Evolutionary conservation across 2,797 vertebrate genomes (phyloP), one percentile per base, ranked within the genome.

Genomic region (Diplodus puntazzo): DNA sequence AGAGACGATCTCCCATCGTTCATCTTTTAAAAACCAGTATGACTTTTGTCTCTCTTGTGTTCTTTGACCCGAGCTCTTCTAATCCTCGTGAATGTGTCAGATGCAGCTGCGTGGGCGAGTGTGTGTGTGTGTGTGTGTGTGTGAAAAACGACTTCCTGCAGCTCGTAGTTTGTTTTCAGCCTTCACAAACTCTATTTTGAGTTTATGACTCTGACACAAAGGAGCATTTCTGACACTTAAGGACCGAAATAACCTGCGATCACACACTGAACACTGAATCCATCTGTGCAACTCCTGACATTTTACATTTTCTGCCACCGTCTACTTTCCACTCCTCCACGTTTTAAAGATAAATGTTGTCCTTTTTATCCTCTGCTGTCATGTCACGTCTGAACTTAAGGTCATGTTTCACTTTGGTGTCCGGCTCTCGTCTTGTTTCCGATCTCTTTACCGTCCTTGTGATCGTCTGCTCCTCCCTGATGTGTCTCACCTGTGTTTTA

Each of bases 171-270:
- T 77, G 39, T 34, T 48, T 48, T 60, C 27, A 12, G 20, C 17
- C 23, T 60, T 52, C 53, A 54, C 14, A 2, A 59, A 11, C 23
- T 69, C 61, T 70, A 79, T 76, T 78, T 78, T 64, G 45, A 62
- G 25, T 69, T 30, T 20, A 64, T 57, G 70, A 67, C 60, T 79
- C 46, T 54, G 21, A 52, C 7, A n/a, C 50, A 75, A 42, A 79
- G 49, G 9, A 43, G 11, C 21, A 17, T 67, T 68, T 66, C 80
- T 79, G 49, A 71, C 75, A 77, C 80, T 69, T 63, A 73, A 64
- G 53, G 63, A 61, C 42, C 21, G 39, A 64, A 76, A 76, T 68
- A 81, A 55, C 59, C 43, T 53, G 23, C 66, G 69, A 63, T 34
- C 12, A 2, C 61, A 61, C 12, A 17, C 55, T 58, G 21, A 76